Percentiles rank a stretch among this genome's conserved stretches.
phyloP scores from a whole-genome alignment of 2,888 invertebrate genomes.

The Cheilosia urbana region DNA sequence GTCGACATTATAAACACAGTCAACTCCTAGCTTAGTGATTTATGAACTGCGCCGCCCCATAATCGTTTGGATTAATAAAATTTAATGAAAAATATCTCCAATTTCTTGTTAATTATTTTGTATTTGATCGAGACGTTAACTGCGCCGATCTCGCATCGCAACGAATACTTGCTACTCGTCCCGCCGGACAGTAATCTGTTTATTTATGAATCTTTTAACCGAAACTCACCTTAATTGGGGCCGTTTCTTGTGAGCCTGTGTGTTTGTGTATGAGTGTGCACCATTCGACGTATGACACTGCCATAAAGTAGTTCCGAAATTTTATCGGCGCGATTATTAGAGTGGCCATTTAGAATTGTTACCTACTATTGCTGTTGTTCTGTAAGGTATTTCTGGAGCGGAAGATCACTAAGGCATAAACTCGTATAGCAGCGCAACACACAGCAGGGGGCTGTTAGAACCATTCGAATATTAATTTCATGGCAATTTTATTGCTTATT shows the following conservation, averaged over 20 bases:
- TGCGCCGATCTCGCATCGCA: slow-evolving; percentile 7
- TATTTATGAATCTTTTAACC: slow-evolving; percentile 60
- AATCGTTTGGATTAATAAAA: slow-evolving; percentile 62
- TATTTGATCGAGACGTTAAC: slow-evolving; percentile 45
- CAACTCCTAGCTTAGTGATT: slow-evolving; percentile 32
- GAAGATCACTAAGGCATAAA: slow-evolving; percentile 32
- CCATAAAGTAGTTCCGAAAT: slow-evolving; percentile 69
- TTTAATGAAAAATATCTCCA: slow-evolving; percentile 64
- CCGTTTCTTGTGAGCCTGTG: neutral
- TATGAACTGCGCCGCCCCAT: slow-evolving; percentile 48
- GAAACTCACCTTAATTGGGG: slow-evolving; percentile 44
- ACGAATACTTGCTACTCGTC: slow-evolving; percentile 10
- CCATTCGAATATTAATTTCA: slow-evolving; percentile 84
- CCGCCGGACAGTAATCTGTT: slow-evolving; percentile 56
- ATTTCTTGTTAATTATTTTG: slow-evolving; percentile 67
- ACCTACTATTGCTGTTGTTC: slow-evolving; percentile 17
- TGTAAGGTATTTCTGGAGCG: slow-evolving; percentile 40
- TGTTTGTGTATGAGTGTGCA: neutral
- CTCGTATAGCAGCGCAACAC: slow-evolving; percentile 31
- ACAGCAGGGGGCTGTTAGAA: slow-evolving; percentile 75
- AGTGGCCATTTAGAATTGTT: slow-evolving; percentile 38
- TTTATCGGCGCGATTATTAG: slow-evolving; percentile 54
- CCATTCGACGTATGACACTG: slow-evolving; percentile 14
- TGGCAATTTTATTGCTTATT: slow-evolving; percentile 84
- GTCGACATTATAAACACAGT: neutral